Percentiles rank a stretch among this genome's conserved stretches.
Conservation (phyloP, 2,113 vertebrate species). For the Pholis gunnellus region DNA sequence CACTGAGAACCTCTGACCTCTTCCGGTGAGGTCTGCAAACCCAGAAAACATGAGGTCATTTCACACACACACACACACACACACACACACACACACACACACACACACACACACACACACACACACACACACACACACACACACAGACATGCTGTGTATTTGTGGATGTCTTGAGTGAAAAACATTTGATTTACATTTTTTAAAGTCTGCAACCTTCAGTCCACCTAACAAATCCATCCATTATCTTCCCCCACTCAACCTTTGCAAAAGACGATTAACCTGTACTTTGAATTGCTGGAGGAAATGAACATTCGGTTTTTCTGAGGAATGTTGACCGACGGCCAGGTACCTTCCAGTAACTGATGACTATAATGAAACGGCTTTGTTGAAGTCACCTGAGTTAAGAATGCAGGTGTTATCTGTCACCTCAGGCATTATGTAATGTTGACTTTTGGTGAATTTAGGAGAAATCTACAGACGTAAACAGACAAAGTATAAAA, state of each 20-base stretch:
- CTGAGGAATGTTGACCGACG: not conserved
- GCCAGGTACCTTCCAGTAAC: not conserved
- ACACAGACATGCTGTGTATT: not conserved
- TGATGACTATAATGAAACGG: not conserved
- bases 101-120: not conserved
- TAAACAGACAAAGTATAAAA: too few relatives aligned
- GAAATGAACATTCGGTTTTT: not conserved
- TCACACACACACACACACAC: not conserved
- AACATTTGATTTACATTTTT: too few relatives aligned
- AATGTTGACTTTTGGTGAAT: too few relatives aligned
- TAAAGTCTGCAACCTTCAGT: not conserved
- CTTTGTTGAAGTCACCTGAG: not conserved
- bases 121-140: not conserved
- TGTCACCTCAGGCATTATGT: too few relatives aligned
- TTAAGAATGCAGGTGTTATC: not conserved
- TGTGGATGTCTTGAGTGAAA: too few relatives aligned
- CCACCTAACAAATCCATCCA: too few relatives aligned
- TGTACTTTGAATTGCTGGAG: not conserved
- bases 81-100: not conserved
- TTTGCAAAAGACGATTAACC: not conserved
- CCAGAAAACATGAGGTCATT: not conserved
- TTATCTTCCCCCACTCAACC: not conserved
- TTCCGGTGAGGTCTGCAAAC: not conserved
- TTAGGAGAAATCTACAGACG: too few relatives aligned
- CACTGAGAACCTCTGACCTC: not conserved